Conservation (phyloP, 2,888 invertebrate species). For the Brenthis hecate region DNA sequence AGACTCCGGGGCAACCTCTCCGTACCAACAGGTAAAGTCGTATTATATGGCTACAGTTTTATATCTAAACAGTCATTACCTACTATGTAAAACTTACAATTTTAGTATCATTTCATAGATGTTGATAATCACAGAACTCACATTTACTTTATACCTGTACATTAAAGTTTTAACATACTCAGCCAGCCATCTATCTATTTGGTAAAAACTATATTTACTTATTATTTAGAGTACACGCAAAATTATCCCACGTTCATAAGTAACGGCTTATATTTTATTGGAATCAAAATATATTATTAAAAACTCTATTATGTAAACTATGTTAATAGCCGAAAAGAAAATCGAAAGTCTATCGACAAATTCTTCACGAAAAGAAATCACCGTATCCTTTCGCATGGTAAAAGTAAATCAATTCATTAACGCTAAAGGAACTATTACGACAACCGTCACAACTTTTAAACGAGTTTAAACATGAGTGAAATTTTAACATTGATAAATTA, state of each 20-base stretch:
- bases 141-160: too few species aligned
- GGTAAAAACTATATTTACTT: too few species aligned
- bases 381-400: slow-evolving; percentile 30
- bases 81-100: too few species aligned
- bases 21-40: slow-evolving; percentile 83
- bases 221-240: too few species aligned
- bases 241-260: too few species aligned
- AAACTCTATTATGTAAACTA: slow-evolving; percentile 14
- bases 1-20: slow-evolving; percentile 82
- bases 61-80: background rate
- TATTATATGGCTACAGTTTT: background rate
- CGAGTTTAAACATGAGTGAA: background rate
- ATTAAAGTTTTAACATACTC: too few species aligned
- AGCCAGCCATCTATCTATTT: too few species aligned
- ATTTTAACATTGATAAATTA: background rate
- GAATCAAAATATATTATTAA: background rate
- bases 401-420: slow-evolving; percentile 17
- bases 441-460: background rate
- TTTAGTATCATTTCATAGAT: too few species aligned
- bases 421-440: background rate
- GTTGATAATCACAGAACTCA: too few species aligned
- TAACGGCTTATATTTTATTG: background rate
- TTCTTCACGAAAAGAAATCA: slow-evolving; percentile 31
- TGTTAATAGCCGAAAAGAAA: slow-evolving; percentile 27
- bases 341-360: slow-evolving; percentile 33